phyloP scores from a whole-genome alignment of 1,140 invertebrate species.

The Drosophila ananassae region DNA sequence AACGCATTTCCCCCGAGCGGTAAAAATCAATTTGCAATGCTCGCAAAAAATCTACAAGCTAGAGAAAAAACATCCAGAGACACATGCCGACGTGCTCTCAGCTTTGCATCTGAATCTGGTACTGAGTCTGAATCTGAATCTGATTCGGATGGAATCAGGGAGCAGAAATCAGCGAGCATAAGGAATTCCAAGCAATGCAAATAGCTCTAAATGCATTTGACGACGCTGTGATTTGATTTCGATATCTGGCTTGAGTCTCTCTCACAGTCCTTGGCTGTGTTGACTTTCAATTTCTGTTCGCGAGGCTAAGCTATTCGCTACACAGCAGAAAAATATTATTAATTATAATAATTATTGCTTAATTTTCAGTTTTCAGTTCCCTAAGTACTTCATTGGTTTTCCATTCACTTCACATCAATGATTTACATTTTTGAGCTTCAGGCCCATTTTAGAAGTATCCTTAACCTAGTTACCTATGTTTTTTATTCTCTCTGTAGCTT shows the following conservation, averaged over 20 bases:
- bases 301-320: constrained; percentile 31
- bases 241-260: constrained; percentile 40
- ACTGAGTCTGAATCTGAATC: constrained; percentile 31
- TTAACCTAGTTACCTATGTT: no score
- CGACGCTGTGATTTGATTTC: constrained; percentile 76
- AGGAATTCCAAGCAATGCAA: constrained; percentile 72
- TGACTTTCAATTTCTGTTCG: constrained; percentile 77
- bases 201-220: constrained; percentile 80
- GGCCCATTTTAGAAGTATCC: no score
- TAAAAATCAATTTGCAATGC: constrained; percentile 76
- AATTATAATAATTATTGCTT: background rate
- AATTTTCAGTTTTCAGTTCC: no score
- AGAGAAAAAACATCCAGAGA: constrained; percentile 56
- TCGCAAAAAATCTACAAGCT: constrained; percentile 10
- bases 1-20: constrained; percentile 56
- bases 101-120: constrained; percentile 37
- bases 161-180: constrained; percentile 42
- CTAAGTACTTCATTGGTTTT: no score
- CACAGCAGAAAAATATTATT: background rate
- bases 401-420: no score
- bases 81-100: constrained; percentile 61
- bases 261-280: constrained; percentile 21
- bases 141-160: constrained; percentile 45
- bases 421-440: no score
- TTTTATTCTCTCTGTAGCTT: background rate